Base-by-base conservation (phyloP, 2,888 invertebrate genomes). In the Hanleya hanleyi region DNA sequence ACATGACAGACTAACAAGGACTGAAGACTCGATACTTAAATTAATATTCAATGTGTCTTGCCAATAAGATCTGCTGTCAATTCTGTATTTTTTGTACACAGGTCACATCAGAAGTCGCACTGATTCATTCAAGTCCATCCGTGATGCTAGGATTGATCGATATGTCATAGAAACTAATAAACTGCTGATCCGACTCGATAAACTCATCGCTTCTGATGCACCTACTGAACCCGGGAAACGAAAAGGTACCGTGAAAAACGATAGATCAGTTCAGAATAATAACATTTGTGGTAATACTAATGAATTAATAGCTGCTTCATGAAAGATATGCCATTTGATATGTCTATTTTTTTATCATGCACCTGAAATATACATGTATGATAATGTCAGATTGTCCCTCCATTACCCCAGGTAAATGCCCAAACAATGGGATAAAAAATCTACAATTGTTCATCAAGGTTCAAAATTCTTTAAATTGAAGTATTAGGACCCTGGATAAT, bases 91-190 rank as follows among this genome's bases (percentile, higher is more conserved):
- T 18, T 12, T 41, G 41, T 41, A 12, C 26, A 18, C 78, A 89
- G 93, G 96, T 78, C 91, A 92, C 57, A 92, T 91, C 2, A 92
- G 92, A 65, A 93, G 93, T 75, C 94, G 95, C 81, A 94, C 94
- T 6, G 94, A 94, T 64, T 94, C 94, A 87, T 97, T 96, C 88
- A 95, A 94, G 87, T 93, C 84, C 49, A 86, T 92, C 71, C 91
- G 95, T 77, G 94, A 94, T 84, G 91, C 92, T 1, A 92, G 95
- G 73, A 92, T 98, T 74, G 97, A 98, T 91, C 94, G 96, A 83
- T 96, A 95, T 88, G 96, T 97, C 0, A 94, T 96, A 12, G 97
- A 98, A 92, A 98, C 98, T 0, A 99, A 99, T 90, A 98, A 97
- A 91, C 91, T 99, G 71, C 93, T 99, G 67, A 97, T 99, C 88